These are phyloP conservation scores for Clinocottus analis DNA, from an alignment of 2,113 vertebrate genomes.

Conservation along the genomic window DNA sequence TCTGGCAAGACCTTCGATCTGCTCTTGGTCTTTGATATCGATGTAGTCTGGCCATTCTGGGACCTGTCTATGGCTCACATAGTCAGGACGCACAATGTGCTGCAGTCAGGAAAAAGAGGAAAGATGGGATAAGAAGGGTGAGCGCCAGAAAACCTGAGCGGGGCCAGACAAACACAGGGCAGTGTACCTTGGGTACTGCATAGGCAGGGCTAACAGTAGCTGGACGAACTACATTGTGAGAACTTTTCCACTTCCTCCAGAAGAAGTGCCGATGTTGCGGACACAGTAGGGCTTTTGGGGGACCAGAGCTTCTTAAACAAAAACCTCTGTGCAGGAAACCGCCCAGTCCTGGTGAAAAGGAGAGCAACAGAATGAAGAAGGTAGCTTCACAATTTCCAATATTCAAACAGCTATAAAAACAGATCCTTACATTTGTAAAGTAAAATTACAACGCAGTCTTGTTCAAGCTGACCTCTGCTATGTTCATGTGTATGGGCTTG, in stretches of 20 bases:
- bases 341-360: slow-evolving; percentile 50
- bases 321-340: slow-evolving; percentile 52
- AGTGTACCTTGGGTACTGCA: slow-evolving; percentile 80
- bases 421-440: no score
- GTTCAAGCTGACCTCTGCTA: no score
- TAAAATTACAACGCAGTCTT: no score
- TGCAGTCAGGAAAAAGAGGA: slow-evolving; percentile 70
- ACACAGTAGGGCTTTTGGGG: slow-evolving; percentile 28
- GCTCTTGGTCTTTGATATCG: slow-evolving; percentile 95
- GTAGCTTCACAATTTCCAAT: no score
- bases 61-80: slow-evolving; percentile 89
- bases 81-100: slow-evolving; percentile 97
- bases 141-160: not conserved
- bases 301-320: slow-evolving; percentile 13
- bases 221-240: slow-evolving; percentile 76
- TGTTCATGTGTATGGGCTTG: no score
- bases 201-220: slow-evolving; percentile 77
- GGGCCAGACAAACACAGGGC: not conserved
- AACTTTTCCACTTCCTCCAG: slow-evolving; percentile 78
- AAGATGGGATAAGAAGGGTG: not conserved
- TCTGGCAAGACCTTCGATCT: slow-evolving; percentile 91
- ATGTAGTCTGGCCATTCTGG: slow-evolving; percentile 95
- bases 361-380: not conserved
- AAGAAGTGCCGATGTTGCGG: slow-evolving; percentile 77
- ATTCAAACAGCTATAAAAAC: no score